These are phyloP conservation scores for Archaeoteleia sp. DNA, from an alignment of 2,888 invertebrate genomes.

Conservation along the genomic window DNA sequence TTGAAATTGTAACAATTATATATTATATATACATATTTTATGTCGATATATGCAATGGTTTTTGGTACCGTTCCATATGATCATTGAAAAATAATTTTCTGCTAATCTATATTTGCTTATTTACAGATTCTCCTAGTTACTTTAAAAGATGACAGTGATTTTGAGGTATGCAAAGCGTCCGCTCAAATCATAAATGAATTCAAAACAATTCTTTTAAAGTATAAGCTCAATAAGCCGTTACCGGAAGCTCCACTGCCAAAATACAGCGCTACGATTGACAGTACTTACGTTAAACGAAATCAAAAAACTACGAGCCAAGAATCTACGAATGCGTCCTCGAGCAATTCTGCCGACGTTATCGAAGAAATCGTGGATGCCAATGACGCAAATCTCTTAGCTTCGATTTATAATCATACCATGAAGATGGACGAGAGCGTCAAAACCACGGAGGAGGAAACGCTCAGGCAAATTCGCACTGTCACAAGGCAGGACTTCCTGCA, in stretches of 20 bases:
- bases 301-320: constrained; percentile 54
- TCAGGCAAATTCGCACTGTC: constrained; percentile 69
- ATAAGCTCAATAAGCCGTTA: constrained; percentile 66
- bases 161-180: constrained; percentile 82
- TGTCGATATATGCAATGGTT: too few relatives aligned
- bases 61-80: too few relatives aligned
- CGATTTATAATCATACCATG: constrained; percentile 79
- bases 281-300: constrained; percentile 58
- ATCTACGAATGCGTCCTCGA: constrained; percentile 46
- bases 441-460: constrained; percentile 66
- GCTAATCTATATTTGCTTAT: too few relatives aligned
- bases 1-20: too few relatives aligned
- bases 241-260: constrained; percentile 58
- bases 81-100: too few relatives aligned
- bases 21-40: constrained; percentile 6
- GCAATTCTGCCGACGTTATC: constrained; percentile 77
- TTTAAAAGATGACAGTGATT: constrained; percentile 82
- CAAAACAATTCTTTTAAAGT: constrained; percentile 76
- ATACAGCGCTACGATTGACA: constrained; percentile 65
- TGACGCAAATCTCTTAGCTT: constrained; percentile 79
- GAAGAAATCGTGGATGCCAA: constrained; percentile 80
- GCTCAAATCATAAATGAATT: constrained; percentile 77
- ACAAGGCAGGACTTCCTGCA: constrained; percentile 79
- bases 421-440: constrained; percentile 63
- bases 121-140: constrained; percentile 78